These are phyloP conservation scores for Nymphalis io DNA, from an alignment of 1,140 invertebrate species.

Conservation along the genomic window DNA sequence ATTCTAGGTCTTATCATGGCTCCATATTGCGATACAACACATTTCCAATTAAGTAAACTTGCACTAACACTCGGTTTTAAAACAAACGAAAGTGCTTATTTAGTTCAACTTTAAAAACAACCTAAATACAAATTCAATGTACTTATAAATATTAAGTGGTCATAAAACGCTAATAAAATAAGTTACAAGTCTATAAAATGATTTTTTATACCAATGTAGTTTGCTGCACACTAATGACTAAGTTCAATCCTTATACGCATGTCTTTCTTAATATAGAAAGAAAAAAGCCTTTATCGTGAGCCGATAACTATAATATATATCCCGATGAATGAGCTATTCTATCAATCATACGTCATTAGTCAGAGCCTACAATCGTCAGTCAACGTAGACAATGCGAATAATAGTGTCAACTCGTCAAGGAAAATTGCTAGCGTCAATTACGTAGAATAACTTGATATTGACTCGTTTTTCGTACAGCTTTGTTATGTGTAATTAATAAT, in stretches of 20 bases:
- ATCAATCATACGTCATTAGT: constrained; percentile 66
- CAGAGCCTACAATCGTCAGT: constrained; percentile 55
- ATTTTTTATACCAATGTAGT: no score
- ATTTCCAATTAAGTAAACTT: constrained; percentile 5
- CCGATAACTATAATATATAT: constrained; percentile 54
- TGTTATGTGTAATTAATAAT: neutral
- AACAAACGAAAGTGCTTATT: neutral
- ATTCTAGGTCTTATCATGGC: constrained; percentile 7
- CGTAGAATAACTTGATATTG: constrained; percentile 29
- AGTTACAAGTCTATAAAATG: no score
- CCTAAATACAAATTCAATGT: neutral
- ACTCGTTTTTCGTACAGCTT: constrained; percentile 23
- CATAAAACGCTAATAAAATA: no score
- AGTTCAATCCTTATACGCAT: neutral
- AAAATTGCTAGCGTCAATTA: constrained; percentile 43
- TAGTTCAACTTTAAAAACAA: neutral
- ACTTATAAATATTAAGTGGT: no score
- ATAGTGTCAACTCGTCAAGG: constrained; percentile 53
- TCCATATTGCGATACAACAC: constrained; percentile 4
- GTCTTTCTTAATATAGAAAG: constrained; percentile 15
- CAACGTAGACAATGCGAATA: constrained; percentile 63
- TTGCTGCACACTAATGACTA: neutral
- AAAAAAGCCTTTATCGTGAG: constrained; percentile 33
- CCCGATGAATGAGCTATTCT: constrained; percentile 57
- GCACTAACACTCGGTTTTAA: neutral